These are phyloP conservation scores for Diarsia rubi DNA, from an alignment of 2,888 invertebrate species.

Conservation along the genomic window DNA sequence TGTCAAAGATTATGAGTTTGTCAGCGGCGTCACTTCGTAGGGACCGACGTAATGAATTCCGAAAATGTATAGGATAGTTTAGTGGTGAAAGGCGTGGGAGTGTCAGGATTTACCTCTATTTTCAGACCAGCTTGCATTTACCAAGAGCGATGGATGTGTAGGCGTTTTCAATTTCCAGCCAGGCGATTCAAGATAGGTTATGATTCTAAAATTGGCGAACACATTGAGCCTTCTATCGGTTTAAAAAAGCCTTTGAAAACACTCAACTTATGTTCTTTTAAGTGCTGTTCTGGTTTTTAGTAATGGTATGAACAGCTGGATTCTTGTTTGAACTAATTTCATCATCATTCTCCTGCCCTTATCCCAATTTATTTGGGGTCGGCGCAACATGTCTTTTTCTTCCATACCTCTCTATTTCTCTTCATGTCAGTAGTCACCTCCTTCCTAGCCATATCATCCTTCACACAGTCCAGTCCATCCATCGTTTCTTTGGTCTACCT, in stretches of 20 bases:
- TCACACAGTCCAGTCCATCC: too few species aligned
- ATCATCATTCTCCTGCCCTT: too few species aligned
- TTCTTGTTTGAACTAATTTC: neutral
- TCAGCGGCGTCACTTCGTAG: too few species aligned
- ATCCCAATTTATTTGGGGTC: too few species aligned
- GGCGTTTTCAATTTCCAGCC: slow-evolving; percentile 36
- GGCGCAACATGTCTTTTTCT: too few species aligned
- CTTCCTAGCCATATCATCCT: too few species aligned
- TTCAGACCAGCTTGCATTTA: slow-evolving; percentile 30
- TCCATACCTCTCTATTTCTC: too few species aligned
- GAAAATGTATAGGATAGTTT: slow-evolving; percentile 7
- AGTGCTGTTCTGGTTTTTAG: neutral
- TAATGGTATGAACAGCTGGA: too few species aligned
- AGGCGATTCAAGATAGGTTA: neutral
- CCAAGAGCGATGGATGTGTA: slow-evolving; percentile 21
- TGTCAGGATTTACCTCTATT: slow-evolving; percentile 21
- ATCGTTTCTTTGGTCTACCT: too few species aligned
- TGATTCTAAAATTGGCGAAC: slow-evolving; percentile 2
- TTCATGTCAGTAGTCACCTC: too few species aligned
- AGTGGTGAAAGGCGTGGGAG: neutral
- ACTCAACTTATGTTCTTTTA: neutral
- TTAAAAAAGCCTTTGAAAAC: neutral
- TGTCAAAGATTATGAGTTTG: too few species aligned
- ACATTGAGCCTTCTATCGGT: neutral
- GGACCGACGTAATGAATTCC: neutral